Conservation (phyloP, 1,140 invertebrate species). For the Paraescarpia echinospica region DNA sequence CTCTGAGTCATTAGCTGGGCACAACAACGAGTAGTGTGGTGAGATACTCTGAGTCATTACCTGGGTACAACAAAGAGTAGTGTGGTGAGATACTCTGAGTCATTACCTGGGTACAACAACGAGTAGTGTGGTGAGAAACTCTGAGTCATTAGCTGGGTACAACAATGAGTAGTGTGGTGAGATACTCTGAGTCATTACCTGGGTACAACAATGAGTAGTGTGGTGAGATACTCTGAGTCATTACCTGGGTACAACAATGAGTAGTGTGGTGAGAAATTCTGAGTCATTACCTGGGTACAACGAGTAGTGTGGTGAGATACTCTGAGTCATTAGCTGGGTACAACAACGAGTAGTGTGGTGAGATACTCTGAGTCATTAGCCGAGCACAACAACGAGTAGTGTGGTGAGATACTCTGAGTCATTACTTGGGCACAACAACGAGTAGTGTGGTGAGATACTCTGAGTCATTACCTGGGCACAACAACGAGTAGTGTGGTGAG, state of each 20-base stretch:
- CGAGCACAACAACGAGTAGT: constrained; percentile 93
- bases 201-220: constrained; percentile 94
- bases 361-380: constrained; percentile 99
- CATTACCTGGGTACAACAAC: constrained; percentile 98
- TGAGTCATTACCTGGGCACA: constrained; percentile 94
- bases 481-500: constrained; percentile 95
- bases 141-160: constrained; percentile 97
- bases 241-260: constrained; percentile 97
- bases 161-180: constrained; percentile 94
- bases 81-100: constrained; percentile 97
- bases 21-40: constrained; percentile 96
- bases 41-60: constrained; percentile 98
- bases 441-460: constrained; percentile 96
- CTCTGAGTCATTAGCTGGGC: constrained; percentile 95
- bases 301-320: constrained; percentile 93
- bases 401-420: constrained; percentile 98
- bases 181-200: constrained; percentile 98
- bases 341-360: constrained; percentile 93
- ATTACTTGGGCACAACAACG: constrained; percentile 95
- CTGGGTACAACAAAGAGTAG: constrained; percentile 95
- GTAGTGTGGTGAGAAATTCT: constrained; percentile 94
- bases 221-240: constrained; percentile 98
- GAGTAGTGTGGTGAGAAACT: constrained; percentile 94
- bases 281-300: constrained; percentile 98
- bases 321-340: constrained; percentile 98